A percentile compares a stretch with the other conserved stretches of the same genome.
Evolutionary conservation across 2,888 invertebrate species (phyloP).

Genomic region (Aporophyla nigra): DNA sequence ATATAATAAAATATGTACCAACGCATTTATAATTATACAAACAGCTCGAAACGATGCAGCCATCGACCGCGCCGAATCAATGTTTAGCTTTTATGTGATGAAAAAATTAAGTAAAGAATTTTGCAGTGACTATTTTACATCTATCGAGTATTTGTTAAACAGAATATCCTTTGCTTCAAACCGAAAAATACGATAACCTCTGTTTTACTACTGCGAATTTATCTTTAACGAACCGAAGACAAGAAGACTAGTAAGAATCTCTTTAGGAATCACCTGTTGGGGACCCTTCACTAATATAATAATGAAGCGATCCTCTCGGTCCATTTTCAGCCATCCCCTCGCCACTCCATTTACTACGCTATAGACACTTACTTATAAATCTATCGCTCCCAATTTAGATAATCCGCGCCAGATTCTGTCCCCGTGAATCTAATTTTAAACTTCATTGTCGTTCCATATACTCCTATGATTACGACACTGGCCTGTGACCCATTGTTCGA

Average conservation of each 20-base stretch:
- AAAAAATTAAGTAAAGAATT: slow-evolving; percentile 24
- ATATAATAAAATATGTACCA: slow-evolving; percentile 60
- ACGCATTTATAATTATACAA: slow-evolving; percentile 61
- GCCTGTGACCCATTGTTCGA: slow-evolving; percentile 62
- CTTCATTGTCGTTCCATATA: slow-evolving; percentile 45
- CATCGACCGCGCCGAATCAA: slow-evolving; percentile 34
- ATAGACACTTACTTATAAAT: slow-evolving; percentile 60
- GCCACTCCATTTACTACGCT: slow-evolving; percentile 47
- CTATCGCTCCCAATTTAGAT: slow-evolving; percentile 59
- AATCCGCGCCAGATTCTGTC: slow-evolving; percentile 49
- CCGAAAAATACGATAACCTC: background rate
- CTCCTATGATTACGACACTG: slow-evolving; percentile 52
- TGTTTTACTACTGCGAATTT: background rate
- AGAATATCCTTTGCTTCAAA: background rate
- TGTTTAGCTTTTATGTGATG: slow-evolving; percentile 26
- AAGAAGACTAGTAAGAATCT: slow-evolving; percentile 22
- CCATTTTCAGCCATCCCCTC: slow-evolving; percentile 46
- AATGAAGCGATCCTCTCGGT: slow-evolving; percentile 57
- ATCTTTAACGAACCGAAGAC: slow-evolving; percentile 9
- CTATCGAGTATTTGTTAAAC: background rate
- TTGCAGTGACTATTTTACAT: slow-evolving; percentile 1
- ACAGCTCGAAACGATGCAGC: slow-evolving; percentile 46
- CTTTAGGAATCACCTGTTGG: slow-evolving; percentile 57
- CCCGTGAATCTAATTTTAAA: slow-evolving; percentile 53
- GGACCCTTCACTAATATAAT: slow-evolving; percentile 45